A percentile compares a stretch with the other conserved stretches of the same genome.
Evolutionary conservation across 2,113 vertebrate species (phyloP).

Genomic region (Galbula dea): DNA sequence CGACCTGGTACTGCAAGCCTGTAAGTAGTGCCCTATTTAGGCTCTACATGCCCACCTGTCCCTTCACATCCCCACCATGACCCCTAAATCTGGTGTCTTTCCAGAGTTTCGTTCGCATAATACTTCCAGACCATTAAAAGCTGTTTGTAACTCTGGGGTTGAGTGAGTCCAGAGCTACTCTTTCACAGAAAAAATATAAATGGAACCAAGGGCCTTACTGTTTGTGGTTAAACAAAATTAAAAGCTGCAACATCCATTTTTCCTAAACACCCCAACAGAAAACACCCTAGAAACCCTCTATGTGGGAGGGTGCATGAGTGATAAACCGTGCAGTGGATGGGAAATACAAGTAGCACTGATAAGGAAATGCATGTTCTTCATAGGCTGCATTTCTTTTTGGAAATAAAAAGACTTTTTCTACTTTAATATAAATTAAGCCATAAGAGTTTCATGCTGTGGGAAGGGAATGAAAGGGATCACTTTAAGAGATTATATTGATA

Average conservation of each 20-base stretch:
- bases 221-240: conserved; percentile 67
- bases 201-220: conserved; percentile 77
- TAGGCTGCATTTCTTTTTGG: conserved; percentile 67
- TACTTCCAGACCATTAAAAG: conserved; percentile 65
- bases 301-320: conserved; percentile 27
- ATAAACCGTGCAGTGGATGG: conserved; percentile 58
- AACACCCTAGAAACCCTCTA: background rate
- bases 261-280: background rate
- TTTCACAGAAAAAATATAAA: conserved; percentile 70
- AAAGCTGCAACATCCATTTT: conserved; percentile 56
- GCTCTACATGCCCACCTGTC: background rate
- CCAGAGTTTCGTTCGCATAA: conserved; percentile 30
- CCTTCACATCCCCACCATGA: conserved; percentile 23
- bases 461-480: conserved; percentile 77
- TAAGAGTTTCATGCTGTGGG: conserved; percentile 80
- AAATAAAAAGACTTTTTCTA: conserved; percentile 71
- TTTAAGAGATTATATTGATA: conserved; percentile 80
- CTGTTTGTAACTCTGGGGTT: conserved; percentile 60
- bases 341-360: conserved; percentile 72
- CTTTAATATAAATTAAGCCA: conserved; percentile 82
- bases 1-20: background rate
- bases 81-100: conserved; percentile 52
- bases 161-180: conserved; percentile 54
- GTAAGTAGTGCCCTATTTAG: background rate
- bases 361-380: conserved; percentile 49